A percentile compares a stretch with the other conserved stretches of the same genome.
phyloP scores from a whole-genome alignment of 2,113 vertebrate species.

The Thamnaconus septentrionalis region DNA sequence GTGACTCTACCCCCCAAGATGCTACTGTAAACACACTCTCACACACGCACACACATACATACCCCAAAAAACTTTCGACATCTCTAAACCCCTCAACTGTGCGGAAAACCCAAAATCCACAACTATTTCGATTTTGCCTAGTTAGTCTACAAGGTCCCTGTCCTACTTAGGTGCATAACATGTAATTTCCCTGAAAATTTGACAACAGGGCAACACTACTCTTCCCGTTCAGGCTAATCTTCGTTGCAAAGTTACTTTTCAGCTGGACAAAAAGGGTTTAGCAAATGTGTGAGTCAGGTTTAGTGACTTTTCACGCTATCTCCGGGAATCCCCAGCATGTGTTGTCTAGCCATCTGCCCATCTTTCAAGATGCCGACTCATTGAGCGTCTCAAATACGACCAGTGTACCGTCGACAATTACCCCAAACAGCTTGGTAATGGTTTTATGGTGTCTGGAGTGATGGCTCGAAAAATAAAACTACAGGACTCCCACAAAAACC shows the following conservation, averaged over 20 bases:
- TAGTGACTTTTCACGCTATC: constrained; percentile 39
- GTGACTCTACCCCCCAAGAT: constrained; percentile 70
- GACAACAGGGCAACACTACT: too few relatives aligned
- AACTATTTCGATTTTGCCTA: background rate
- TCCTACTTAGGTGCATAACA: background rate
- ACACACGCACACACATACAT: background rate
- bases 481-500: constrained; percentile 84
- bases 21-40: constrained; percentile 71
- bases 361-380: constrained; percentile 66
- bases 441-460: constrained; percentile 85
- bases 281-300: constrained; percentile 36
- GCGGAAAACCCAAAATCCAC: background rate
- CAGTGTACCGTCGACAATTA: constrained; percentile 76
- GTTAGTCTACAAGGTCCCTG: background rate
- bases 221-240: background rate
- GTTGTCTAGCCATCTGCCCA: constrained; percentile 75
- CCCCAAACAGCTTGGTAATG: constrained; percentile 85
- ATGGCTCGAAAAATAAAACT: constrained; percentile 85
- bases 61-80: background rate
- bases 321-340: constrained; percentile 51
- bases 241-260: background rate
- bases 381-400: constrained; percentile 59
- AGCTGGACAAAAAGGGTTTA: constrained; percentile 6
- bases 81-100: background rate
- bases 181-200: background rate